A percentile compares a stretch with the other conserved stretches of the same genome.
Conservation (phyloP, 2,797 vertebrate species). For the Gorsachius magnificus region DNA sequence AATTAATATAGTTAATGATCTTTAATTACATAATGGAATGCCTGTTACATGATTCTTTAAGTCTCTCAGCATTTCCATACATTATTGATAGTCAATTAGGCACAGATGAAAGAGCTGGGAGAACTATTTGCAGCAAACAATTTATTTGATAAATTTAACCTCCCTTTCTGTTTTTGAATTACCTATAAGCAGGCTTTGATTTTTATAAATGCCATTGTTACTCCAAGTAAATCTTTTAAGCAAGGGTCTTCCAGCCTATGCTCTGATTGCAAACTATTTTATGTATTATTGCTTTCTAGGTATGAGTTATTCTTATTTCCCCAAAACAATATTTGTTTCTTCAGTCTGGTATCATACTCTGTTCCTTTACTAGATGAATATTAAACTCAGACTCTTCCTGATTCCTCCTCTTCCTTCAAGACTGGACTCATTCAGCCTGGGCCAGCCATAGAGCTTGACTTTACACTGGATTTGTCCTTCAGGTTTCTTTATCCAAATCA, state of each 20-base stretch:
- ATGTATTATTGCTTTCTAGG: neutral
- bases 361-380: neutral
- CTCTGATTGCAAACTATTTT: neutral
- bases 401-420: neutral
- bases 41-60: conserved; percentile 60
- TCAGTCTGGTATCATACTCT: neutral
- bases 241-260: neutral
- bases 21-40: conserved; percentile 71
- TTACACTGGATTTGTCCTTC: neutral
- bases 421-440: neutral
- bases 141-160: conserved; percentile 61
- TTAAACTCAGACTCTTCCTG: neutral
- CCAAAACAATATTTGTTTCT: neutral
- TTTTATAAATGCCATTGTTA: conserved; percentile 33
- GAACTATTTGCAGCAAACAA: conserved; percentile 61
- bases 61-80: conserved; percentile 48
- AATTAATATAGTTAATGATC: conserved; percentile 66
- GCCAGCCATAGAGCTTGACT: neutral
- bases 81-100: conserved; percentile 71
- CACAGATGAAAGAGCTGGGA: conserved; percentile 34
- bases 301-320: neutral
- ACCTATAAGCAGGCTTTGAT: conserved; percentile 11
- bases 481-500: neutral
- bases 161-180: conserved; percentile 40
- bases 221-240: conserved; percentile 29